phyloP scores from a whole-genome alignment of 2,113 vertebrate genomes.

The Manacus vitellinus region DNA sequence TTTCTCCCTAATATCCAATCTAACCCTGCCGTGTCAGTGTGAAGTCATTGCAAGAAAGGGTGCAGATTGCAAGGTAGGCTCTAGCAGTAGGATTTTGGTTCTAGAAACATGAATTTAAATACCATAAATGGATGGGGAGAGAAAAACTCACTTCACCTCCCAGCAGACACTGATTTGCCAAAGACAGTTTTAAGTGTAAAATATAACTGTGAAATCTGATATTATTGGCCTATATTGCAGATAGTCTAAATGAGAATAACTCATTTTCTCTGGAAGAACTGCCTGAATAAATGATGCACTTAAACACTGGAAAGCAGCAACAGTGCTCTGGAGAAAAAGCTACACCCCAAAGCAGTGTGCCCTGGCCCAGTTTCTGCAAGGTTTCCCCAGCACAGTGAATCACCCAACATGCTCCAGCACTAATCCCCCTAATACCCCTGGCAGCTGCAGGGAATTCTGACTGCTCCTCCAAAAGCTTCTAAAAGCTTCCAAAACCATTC shows the following conservation, averaged over 20 bases:
- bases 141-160: background rate
- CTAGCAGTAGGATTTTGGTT: background rate
- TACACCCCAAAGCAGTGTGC: accelerated
- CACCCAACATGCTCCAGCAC: background rate
- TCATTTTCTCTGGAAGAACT: background rate
- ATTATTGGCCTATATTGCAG: background rate
- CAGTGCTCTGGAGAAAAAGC: background rate
- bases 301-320: background rate
- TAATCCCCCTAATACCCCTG: background rate
- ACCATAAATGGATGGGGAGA: background rate
- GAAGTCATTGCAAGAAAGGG: background rate
- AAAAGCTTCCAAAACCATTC: background rate
- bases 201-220: background rate
- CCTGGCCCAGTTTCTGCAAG: background rate
- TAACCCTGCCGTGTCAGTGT: background rate
- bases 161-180: background rate
- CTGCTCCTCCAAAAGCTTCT: background rate
- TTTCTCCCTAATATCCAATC: background rate
- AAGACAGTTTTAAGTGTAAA: background rate
- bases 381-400: background rate
- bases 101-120: background rate
- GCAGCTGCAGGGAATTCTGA: background rate
- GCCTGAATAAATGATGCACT: background rate
- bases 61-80: background rate
- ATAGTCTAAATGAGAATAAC: background rate